A percentile compares a stretch with the other conserved stretches of the same genome.
These are phyloP conservation scores for Notodonta dromedarius DNA, from an alignment of 2,888 invertebrate species.

Conservation along the genomic window DNA sequence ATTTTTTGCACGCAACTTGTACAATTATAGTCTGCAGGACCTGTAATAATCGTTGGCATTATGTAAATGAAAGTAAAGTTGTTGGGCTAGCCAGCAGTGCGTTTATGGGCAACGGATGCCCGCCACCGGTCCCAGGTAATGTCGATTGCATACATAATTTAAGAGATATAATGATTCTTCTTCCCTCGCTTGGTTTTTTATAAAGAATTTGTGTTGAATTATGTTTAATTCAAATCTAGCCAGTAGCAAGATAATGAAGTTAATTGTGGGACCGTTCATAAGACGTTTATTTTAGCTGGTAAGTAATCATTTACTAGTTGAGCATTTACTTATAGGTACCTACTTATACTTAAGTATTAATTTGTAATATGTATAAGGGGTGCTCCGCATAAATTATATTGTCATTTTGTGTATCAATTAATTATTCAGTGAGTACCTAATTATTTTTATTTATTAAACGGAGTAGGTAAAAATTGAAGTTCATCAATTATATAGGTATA, in stretches of 20 bases:
- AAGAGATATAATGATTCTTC: conserved; percentile 42
- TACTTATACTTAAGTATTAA: neutral
- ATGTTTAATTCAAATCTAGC: conserved; percentile 14
- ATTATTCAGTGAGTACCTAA: neutral
- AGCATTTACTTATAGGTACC: too few relatives aligned
- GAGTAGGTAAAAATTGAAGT: too few relatives aligned
- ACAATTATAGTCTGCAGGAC: conserved; percentile 12
- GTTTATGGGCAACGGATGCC: conserved; percentile 41
- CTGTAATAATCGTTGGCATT: conserved; percentile 46
- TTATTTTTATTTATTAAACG: too few relatives aligned
- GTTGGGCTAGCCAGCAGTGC: conserved; percentile 45
- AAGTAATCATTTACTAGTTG: neutral
- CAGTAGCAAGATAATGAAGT: conserved; percentile 1
- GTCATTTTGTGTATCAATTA: neutral
- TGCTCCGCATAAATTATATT: conserved; percentile 5
- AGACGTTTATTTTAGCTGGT: neutral
- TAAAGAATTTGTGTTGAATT: conserved; percentile 18
- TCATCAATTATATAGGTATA: too few relatives aligned
- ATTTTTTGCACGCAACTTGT: conserved; percentile 16
- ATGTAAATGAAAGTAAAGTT: conserved; percentile 67
- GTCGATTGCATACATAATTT: conserved; percentile 53
- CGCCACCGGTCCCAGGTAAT: conserved; percentile 43
- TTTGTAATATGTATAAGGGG: neutral
- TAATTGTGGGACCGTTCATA: neutral
- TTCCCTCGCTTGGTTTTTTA: conserved; percentile 35